Base-by-base conservation (phyloP, 2,113 vertebrate species). In the Psittacara wagleri region DNA sequence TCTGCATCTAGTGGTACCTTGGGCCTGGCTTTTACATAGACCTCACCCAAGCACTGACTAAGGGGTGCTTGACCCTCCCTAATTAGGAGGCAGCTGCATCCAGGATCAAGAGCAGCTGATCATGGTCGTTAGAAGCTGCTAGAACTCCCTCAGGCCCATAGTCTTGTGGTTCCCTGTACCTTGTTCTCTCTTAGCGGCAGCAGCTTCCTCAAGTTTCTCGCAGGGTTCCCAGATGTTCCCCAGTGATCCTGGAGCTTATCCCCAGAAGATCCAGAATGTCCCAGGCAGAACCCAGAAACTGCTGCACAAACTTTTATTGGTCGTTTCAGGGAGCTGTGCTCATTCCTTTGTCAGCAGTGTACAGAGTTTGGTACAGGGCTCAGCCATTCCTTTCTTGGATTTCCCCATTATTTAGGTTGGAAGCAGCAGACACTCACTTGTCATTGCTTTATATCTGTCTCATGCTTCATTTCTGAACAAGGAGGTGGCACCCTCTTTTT, bases 1-100 rank as follows among this genome's bases (percentile, higher is more conserved):
- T 7, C 29, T 19, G 2, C 3, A 25, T 1, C 2, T 0, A 0
- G 0, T 2, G 1, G 1, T 4, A 2, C 1, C 5, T 74, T 10
- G 3, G 7, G 62, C 66, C 23, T 75, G 59, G 29, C 35, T 52
- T n/a, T 94, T 63, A 31, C 1, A 24, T 22, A 33, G 37, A 16
- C 59, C 23, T 41, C 0, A 0, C 63, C 44, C 24, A 64, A 63
- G 44, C 28, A 14, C 35, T 74, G 48, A 43, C 62, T n/a, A 16
- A 16, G 18, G 49, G 59, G 13, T 62, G 68, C 59, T 23, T 12
- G 79, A 20, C 67, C 57, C 57, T 90, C 70, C 66, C 51, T 37
- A 5, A 75, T 5, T 17, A 4, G 14, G 9, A 12, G 8, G 9
- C 19, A 77, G 68, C 44, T 61, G 66, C n/a, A 41, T 3, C 17